Evolutionary conservation across 2,797 vertebrate species (phyloP).

Genomic region (Sebastes taczanowskii): DNA sequence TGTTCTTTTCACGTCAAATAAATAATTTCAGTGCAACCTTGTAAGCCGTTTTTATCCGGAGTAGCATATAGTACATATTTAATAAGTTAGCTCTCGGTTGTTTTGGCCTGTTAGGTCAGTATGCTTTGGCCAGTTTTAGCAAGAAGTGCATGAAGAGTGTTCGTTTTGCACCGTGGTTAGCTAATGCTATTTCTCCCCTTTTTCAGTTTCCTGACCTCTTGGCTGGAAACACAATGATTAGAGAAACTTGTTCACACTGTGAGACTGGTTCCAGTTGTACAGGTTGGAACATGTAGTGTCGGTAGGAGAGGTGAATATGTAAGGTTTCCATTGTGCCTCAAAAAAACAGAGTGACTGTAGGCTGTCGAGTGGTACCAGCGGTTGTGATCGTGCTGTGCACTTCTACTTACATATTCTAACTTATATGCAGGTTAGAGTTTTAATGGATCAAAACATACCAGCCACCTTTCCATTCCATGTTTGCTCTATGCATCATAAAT

Average conservation of each 20-base stretch:
- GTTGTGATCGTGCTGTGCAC: background rate
- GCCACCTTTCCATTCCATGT: background rate
- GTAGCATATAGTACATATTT: slow-evolving; percentile 1
- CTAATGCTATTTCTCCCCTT: background rate
- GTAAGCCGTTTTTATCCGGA: background rate
- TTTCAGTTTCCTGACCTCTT: slow-evolving; percentile 18
- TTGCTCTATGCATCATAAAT: background rate
- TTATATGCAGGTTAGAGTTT: background rate
- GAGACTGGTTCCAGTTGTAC: background rate
- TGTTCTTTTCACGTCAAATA: background rate
- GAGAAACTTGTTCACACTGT: background rate
- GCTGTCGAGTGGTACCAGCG: background rate
- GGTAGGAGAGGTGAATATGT: background rate
- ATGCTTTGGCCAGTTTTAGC: background rate
- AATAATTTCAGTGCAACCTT: background rate
- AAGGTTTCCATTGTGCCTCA: background rate
- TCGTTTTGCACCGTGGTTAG: background rate
- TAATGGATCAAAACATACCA: background rate
- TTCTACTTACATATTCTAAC: background rate
- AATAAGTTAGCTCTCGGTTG: background rate
- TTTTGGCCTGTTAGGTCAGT: background rate
- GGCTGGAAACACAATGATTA: slow-evolving; percentile 27
- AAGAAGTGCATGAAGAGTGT: background rate
- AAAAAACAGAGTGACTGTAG: background rate
- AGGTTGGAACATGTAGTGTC: slow-evolving; percentile 22